A percentile compares a stretch with the other conserved stretches of the same genome.
Conservation (phyloP, 2,113 vertebrate genomes). For the Australoheros scitulus region DNA sequence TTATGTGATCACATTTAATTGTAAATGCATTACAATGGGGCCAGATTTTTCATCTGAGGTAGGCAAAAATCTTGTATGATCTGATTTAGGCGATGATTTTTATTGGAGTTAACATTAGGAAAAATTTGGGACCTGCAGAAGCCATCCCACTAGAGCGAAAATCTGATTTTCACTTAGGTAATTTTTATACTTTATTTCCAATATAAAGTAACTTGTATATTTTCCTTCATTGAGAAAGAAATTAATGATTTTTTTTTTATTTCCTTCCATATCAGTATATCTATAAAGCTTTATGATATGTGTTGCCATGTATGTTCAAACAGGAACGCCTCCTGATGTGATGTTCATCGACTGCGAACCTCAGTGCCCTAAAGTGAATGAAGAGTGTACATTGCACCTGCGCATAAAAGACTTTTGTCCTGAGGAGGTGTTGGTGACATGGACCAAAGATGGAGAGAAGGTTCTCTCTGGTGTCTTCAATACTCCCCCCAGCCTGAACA, state of each 20-base stretch:
- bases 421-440: conserved; percentile 57
- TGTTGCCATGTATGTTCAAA: background rate
- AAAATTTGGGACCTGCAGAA: too few species aligned
- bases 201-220: background rate
- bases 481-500: conserved; percentile 61
- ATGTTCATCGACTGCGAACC: conserved; percentile 71
- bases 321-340: conserved; percentile 68
- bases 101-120: too few species aligned
- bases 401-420: conserved; percentile 70
- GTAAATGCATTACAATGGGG: too few species aligned
- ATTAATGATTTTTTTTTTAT: background rate
- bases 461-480: conserved; percentile 47
- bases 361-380: conserved; percentile 23
- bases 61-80: too few species aligned
- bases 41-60: too few species aligned
- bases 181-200: background rate
- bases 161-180: too few species aligned
- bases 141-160: too few species aligned
- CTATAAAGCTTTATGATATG: background rate
- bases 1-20: too few species aligned
- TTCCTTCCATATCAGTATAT: background rate
- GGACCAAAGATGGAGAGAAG: conserved; percentile 47
- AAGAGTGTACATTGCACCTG: conserved; percentile 64
- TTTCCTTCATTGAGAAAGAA: background rate
- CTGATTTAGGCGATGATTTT: too few species aligned